Evolutionary conservation across 2,113 vertebrate genomes (phyloP).

Genomic region (Takifugu bimaculatus): DNA sequence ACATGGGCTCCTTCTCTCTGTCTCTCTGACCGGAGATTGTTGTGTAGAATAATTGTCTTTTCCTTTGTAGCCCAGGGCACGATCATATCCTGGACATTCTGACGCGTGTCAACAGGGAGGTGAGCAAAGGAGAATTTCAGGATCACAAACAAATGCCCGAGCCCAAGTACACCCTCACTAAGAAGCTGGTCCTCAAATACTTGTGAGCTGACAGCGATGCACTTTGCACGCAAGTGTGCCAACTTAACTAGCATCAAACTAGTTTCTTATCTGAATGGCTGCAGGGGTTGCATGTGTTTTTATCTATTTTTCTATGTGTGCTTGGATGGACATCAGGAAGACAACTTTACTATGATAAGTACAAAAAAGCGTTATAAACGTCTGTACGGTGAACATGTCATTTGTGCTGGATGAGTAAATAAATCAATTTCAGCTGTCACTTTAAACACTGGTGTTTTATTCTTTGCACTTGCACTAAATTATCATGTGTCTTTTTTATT

Average conservation of each 20-base stretch:
- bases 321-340: background rate
- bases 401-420: background rate
- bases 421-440: background rate
- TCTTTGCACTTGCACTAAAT: too few species aligned
- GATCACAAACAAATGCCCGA: conserved; percentile 81
- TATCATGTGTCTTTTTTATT: too few species aligned
- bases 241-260: background rate
- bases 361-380: background rate
- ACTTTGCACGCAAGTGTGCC: background rate
- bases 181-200: conserved; percentile 75
- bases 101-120: conserved; percentile 81
- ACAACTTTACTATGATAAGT: background rate
- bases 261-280: too few species aligned
- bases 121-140: conserved; percentile 63
- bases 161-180: conserved; percentile 82
- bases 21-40: background rate
- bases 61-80: conserved; percentile 28
- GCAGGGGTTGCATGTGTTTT: too few species aligned
- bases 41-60: conserved; percentile 5
- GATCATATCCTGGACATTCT: conserved; percentile 80
- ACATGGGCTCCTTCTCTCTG: background rate
- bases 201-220: conserved; percentile 10
- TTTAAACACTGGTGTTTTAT: too few species aligned
- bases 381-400: background rate
- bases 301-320: background rate